These are phyloP conservation scores for Erinaceus europaeus DNA, from an alignment of 2,113 vertebrate genomes.

Conservation along the genomic window DNA sequence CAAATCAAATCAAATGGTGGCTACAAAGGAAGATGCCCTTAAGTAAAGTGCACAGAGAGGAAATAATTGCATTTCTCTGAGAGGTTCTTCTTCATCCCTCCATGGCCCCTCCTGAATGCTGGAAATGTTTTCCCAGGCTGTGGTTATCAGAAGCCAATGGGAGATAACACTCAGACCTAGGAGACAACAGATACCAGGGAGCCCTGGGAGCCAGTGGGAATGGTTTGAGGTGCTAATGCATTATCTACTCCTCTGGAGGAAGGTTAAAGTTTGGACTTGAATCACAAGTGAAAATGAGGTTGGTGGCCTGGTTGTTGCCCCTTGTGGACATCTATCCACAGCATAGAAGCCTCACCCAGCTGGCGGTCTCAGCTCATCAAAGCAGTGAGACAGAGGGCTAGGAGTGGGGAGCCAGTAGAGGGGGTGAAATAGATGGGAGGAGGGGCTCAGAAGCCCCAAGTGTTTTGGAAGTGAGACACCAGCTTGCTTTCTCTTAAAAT, in stretches of 20 bases:
- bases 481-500: slow-evolving; percentile 13
- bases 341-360: background rate
- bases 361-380: slow-evolving; percentile 54
- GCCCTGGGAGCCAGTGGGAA: background rate
- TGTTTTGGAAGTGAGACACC: background rate
- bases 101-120: background rate
- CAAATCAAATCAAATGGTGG: background rate
- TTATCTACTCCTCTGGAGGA: slow-evolving; percentile 41
- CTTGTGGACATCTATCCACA: slow-evolving; percentile 19
- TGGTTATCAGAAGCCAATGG: slow-evolving; percentile 62
- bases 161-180: background rate
- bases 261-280: slow-evolving; percentile 59
- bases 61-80: background rate
- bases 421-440: background rate
- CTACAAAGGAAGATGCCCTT: background rate
- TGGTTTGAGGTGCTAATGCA: slow-evolving; percentile 64
- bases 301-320: slow-evolving; percentile 20
- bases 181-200: background rate
- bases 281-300: slow-evolving; percentile 56
- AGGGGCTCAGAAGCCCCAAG: background rate
- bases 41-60: background rate
- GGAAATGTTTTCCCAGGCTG: slow-evolving; percentile 25
- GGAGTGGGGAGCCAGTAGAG: too few relatives aligned
- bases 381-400: slow-evolving; percentile 22
- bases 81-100: background rate